A percentile compares a stretch with the other conserved stretches of the same genome.
Evolutionary conservation across 2,113 vertebrate species (phyloP).

Genomic region (Cathartes aura): DNA sequence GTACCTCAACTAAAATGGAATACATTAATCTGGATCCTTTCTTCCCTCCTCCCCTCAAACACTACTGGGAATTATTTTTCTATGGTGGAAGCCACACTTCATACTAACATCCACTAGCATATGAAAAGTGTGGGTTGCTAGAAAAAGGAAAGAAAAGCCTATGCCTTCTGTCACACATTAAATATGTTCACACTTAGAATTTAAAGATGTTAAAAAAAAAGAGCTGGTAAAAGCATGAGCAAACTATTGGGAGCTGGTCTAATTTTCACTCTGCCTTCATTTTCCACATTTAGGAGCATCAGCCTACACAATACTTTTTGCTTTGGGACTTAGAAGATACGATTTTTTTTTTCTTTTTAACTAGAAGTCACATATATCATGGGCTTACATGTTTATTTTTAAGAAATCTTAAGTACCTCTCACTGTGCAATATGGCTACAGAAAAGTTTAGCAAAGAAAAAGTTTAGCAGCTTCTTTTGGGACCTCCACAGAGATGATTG

Average conservation of each 20-base stretch:
- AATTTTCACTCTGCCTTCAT: constrained; percentile 18
- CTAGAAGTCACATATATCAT: neutral
- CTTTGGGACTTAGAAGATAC: neutral
- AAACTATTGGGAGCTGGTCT: constrained; percentile 42
- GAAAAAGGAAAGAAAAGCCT: constrained; percentile 5
- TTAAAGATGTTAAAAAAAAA: neutral
- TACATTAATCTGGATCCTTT: neutral
- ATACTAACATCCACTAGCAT: neutral
- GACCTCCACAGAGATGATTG: neutral
- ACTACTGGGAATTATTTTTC: constrained; percentile 2
- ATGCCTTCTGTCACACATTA: constrained; percentile 42
- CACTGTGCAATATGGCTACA: neutral
- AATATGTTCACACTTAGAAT: constrained; percentile 35
- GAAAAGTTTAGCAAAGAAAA: neutral
- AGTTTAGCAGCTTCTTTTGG: neutral
- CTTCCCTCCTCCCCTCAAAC: neutral
- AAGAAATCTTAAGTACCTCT: neutral
- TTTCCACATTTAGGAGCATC: constrained; percentile 1
- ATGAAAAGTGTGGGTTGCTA: constrained; percentile 2
- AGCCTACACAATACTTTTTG: neutral
- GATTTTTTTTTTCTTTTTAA: neutral
- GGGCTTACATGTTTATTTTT: neutral
- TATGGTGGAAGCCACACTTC: neutral
- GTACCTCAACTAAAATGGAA: neutral
- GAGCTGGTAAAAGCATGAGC: neutral